A percentile compares a stretch with the other conserved stretches of the same genome.
phyloP scores from a whole-genome alignment of 2,888 invertebrate species.

The Allolobophora icterica region DNA sequence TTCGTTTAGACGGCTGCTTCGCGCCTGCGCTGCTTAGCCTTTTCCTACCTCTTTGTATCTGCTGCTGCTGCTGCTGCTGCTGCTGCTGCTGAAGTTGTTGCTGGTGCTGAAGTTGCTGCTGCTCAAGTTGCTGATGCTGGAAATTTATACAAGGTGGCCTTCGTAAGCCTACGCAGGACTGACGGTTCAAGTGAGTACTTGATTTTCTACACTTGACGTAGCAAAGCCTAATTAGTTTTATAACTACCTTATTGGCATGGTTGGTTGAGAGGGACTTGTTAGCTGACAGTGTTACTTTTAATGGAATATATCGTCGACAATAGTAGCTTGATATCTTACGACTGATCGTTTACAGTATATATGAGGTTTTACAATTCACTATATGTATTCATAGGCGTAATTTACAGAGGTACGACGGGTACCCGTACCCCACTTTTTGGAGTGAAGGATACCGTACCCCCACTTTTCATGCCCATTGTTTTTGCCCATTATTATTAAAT shows the following conservation, averaged over 20 bases:
- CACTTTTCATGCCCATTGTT: too few relatives aligned
- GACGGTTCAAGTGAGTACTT: constrained; percentile 17
- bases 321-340: neutral
- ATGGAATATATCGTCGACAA: neutral
- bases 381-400: too few relatives aligned
- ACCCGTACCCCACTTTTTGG: too few relatives aligned
- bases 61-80: neutral
- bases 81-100: too few relatives aligned
- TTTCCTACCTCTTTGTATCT: neutral
- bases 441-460: too few relatives aligned
- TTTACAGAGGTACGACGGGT: too few relatives aligned
- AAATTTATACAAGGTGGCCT: constrained; percentile 10
- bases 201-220: neutral
- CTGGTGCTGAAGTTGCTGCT: neutral
- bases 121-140: neutral
- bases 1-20: neutral
- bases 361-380: too few relatives aligned
- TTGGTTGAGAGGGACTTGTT: neutral
- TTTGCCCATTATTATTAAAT: too few relatives aligned
- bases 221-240: neutral
- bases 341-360: too few relatives aligned
- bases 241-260: neutral
- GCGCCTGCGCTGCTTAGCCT: neutral
- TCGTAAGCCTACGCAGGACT: neutral
- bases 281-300: neutral